Conservation (phyloP, 1,140 invertebrate genomes). For the Tetragnatha versicolor region DNA sequence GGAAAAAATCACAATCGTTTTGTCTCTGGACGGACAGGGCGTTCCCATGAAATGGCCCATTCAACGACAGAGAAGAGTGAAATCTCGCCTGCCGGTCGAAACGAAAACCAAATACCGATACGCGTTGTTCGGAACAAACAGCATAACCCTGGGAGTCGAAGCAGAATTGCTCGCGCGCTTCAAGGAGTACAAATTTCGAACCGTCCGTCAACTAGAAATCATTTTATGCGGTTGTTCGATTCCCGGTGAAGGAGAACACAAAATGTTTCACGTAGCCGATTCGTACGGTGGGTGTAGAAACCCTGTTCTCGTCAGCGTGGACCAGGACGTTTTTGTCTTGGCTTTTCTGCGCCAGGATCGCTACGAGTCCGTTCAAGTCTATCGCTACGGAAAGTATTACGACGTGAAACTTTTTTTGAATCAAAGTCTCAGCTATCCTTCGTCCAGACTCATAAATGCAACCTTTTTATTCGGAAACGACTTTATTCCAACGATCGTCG, state of each 20-base stretch:
- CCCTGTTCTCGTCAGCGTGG: not conserved
- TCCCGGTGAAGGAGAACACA: conserved; percentile 24
- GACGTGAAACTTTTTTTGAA: not conserved
- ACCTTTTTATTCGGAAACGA: conserved; percentile 17
- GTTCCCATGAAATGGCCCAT: conserved; percentile 26
- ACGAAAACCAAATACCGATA: not conserved
- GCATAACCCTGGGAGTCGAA: not conserved
- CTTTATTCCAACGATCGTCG: not conserved
- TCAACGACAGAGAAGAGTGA: conserved; percentile 5
- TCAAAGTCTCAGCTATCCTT: not conserved
- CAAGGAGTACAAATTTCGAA: not conserved
- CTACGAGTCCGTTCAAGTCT: conserved; percentile 18
- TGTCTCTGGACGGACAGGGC: not conserved
- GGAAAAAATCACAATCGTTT: not conserved
- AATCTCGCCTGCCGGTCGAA: not conserved
- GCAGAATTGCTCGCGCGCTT: not conserved
- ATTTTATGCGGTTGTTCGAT: not conserved
- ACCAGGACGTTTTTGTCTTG: conserved; percentile 22
- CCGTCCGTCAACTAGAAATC: not conserved
- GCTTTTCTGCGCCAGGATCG: not conserved
- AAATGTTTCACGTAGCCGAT: conserved; percentile 1
- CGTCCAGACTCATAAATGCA: not conserved
- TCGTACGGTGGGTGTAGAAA: not conserved
- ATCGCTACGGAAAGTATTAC: not conserved
- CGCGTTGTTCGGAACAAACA: conserved; percentile 3